These are phyloP conservation scores for Lasiurus cinereus DNA, from an alignment of 2,113 vertebrate genomes.

Conservation along the genomic window DNA sequence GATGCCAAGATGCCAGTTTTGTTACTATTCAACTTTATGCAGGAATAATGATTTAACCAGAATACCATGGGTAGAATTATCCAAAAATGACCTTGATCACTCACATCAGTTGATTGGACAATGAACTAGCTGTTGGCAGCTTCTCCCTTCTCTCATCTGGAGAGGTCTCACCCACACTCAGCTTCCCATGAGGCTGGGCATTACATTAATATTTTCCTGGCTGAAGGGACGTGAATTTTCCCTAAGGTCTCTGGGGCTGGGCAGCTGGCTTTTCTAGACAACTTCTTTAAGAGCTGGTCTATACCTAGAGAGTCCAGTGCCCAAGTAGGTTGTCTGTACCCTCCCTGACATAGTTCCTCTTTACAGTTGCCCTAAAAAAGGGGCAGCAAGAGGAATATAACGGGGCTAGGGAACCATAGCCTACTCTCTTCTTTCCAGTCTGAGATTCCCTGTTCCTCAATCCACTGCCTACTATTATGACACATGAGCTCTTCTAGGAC, in stretches of 20 bases:
- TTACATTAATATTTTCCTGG: not conserved
- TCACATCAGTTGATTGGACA: not conserved
- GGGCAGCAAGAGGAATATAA: not conserved
- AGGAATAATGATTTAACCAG: constrained; percentile 36
- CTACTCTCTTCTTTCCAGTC: not conserved
- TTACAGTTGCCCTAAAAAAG: not conserved
- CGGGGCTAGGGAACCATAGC: too few relatives aligned
- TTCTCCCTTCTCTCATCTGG: not conserved
- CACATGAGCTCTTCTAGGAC: not conserved
- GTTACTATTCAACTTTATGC: constrained; percentile 2
- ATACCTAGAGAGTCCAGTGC: not conserved
- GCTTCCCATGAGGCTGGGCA: not conserved
- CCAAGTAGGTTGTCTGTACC: not conserved
- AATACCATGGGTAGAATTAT: not conserved
- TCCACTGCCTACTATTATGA: not conserved
- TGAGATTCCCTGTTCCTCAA: not conserved
- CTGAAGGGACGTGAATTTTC: not conserved
- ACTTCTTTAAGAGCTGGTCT: not conserved
- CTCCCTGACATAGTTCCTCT: not conserved
- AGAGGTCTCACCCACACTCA: not conserved
- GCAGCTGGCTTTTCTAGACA: not conserved
- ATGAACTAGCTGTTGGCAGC: not conserved
- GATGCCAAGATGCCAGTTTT: not conserved
- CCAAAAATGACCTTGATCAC: not conserved
- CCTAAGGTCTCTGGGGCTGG: not conserved